Evolutionary conservation across 2,888 invertebrate species (phyloP).

Genomic region (Cephus nigrinus): DNA sequence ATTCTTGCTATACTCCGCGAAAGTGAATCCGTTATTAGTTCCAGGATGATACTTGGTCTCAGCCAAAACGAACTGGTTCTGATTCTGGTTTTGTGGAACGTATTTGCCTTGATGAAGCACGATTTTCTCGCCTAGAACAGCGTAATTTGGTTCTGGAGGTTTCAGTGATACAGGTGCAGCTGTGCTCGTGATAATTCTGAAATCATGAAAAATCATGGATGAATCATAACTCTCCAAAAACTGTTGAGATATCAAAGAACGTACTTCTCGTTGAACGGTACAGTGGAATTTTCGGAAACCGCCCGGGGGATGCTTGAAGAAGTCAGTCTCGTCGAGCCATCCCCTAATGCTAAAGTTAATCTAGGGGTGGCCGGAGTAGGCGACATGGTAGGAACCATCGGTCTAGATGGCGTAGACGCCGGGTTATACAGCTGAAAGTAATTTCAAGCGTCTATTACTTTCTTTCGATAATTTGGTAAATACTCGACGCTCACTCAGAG

Average conservation of each 20-base stretch:
- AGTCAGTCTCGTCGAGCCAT: background rate
- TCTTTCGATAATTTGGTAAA: background rate
- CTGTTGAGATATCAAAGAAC: background rate
- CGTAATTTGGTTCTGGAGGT: background rate
- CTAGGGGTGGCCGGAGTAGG: slow-evolving; percentile 22
- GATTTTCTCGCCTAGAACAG: background rate
- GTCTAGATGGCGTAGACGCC: slow-evolving; percentile 14
- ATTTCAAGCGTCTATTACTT: slow-evolving; percentile 26
- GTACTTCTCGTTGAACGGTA: background rate
- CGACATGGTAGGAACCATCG: slow-evolving; percentile 18
- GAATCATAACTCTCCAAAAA: background rate
- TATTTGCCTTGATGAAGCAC: background rate
- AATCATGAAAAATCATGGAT: background rate
- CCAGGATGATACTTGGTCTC: background rate
- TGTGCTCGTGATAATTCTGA: background rate
- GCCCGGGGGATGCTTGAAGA: background rate
- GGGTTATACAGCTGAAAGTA: slow-evolving; percentile 31
- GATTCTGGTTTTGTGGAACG: background rate
- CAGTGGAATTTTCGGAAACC: background rate
- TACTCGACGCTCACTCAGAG: background rate
- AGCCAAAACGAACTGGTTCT: background rate
- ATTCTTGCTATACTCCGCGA: background rate
- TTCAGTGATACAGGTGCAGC: background rate
- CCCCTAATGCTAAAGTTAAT: slow-evolving; percentile 1
- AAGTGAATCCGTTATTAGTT: background rate